phyloP scores from a whole-genome alignment of 2,888 invertebrate species.

The Habroteleia sp. region DNA sequence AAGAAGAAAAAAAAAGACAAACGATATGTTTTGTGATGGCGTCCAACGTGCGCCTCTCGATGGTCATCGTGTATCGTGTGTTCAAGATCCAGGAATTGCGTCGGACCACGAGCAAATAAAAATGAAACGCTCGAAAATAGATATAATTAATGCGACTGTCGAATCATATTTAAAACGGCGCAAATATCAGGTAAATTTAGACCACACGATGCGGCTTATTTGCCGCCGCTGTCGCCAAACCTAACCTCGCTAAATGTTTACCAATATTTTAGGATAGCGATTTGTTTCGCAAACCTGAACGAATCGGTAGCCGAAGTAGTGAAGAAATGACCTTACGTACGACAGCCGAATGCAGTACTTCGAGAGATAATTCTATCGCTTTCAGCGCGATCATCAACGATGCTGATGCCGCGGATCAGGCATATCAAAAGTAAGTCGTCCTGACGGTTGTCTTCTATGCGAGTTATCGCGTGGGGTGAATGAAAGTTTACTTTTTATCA shows the following conservation, averaged over 20 bases:
- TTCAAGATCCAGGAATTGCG: constrained; percentile 65
- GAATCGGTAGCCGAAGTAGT: constrained; percentile 83
- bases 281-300: constrained; percentile 83
- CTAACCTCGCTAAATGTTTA: constrained; percentile 71
- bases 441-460: not conserved
- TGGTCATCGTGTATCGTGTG: constrained; percentile 64
- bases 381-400: constrained; percentile 90
- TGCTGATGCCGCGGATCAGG: constrained; percentile 87
- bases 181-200: constrained; percentile 84
- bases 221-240: constrained; percentile 39
- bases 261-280: constrained; percentile 83
- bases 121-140: constrained; percentile 86
- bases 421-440: constrained; percentile 85
- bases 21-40: constrained; percentile 69
- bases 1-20: constrained; percentile 8
- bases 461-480: not conserved
- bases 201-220: not conserved
- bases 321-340: constrained; percentile 87
- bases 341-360: constrained; percentile 87
- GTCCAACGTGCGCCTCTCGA: constrained; percentile 67
- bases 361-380: constrained; percentile 88
- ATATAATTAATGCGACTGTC: constrained; percentile 86
- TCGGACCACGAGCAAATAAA: constrained; percentile 73
- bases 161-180: constrained; percentile 87
- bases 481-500: not conserved